phyloP scores from a whole-genome alignment of 2,113 vertebrate genomes.

The Typhlomys cinereus region DNA sequence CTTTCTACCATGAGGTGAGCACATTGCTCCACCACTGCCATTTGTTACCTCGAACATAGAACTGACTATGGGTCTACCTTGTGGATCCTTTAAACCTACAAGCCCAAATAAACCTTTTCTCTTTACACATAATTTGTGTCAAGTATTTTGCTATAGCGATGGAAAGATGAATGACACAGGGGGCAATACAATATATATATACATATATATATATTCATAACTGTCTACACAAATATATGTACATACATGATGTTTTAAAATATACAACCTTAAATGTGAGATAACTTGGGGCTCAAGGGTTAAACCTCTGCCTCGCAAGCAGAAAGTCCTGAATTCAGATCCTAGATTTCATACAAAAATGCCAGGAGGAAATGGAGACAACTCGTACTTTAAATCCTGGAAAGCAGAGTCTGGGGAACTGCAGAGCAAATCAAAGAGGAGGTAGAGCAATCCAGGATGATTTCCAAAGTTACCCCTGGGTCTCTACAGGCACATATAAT shows the following conservation, averaged over 20 bases:
- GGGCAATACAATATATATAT: not conserved
- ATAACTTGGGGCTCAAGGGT: not conserved
- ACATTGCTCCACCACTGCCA: not conserved
- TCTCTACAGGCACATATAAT: not conserved
- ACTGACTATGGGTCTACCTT: not conserved
- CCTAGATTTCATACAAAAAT: no score
- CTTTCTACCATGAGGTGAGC: not conserved
- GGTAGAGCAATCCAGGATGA: no score
- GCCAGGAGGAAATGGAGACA: no score
- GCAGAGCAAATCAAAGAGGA: no score
- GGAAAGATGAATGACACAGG: not conserved
- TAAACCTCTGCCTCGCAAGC: no score
- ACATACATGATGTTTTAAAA: not conserved
- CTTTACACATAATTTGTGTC: not conserved
- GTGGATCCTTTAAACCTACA: not conserved
- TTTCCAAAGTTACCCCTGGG: no score
- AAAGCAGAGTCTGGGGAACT: no score
- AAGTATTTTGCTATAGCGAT: no score
- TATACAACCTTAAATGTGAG: not conserved
- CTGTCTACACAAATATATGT: no score
- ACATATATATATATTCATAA: not conserved
- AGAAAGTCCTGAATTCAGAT: no score
- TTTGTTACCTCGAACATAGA: not conserved
- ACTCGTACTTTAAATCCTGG: no score
- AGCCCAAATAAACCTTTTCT: not conserved